Base-by-base conservation (phyloP, 1,140 invertebrate species). In the Anadara kagoshimensis region DNA sequence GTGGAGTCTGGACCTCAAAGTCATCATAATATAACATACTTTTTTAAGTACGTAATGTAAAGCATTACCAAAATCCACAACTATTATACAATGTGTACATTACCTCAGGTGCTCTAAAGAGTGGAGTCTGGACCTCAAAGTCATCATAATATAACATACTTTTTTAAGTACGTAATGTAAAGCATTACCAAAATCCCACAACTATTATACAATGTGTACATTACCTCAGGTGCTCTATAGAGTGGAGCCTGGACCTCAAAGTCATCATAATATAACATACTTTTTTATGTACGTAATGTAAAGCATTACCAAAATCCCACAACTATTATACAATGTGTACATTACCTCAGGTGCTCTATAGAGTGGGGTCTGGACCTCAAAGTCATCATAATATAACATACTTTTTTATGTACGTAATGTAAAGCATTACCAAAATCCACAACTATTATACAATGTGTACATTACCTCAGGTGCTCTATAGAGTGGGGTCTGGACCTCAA, bases 21-120 rank as follows among this genome's bases (percentile, higher is more conserved):
- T 89, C 87, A 29, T 85, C 78, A 67, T 89, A 88, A 73, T 90
- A 90, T 11, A 89, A 74, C 14, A 86, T 10, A 89, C 76, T 66
- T 90, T 88, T 67, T 86, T 82, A 64, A 87, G 84, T 10, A 85
- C 79, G 73, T 86, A 84, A 57, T 87, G 81, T 3, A 90, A 84
- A 36, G 88, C 83, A 84, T 89, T 90, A 11, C 89, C 88, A 84
- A 90, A 89, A 72, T 90, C 89, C 51, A 89, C 84, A 11, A 90
- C 82, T 62, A 83, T 84, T 29, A 90, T 36, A 36, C 7, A 36
- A 36, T 10, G 36, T 41, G 24, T 62, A 24, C 24, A 67, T 76
- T 72, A 88, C 89, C 85, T 91, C 90, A 16, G 90, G 90, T n/a
- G 90, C 98, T 84, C 98, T 93, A 91, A 99, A 99, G 90, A 99